Percentiles rank a stretch among this genome's conserved stretches.
Evolutionary conservation across 2,113 vertebrate genomes (phyloP).

Genomic region (Paracanthobrama guichenoti): DNA sequence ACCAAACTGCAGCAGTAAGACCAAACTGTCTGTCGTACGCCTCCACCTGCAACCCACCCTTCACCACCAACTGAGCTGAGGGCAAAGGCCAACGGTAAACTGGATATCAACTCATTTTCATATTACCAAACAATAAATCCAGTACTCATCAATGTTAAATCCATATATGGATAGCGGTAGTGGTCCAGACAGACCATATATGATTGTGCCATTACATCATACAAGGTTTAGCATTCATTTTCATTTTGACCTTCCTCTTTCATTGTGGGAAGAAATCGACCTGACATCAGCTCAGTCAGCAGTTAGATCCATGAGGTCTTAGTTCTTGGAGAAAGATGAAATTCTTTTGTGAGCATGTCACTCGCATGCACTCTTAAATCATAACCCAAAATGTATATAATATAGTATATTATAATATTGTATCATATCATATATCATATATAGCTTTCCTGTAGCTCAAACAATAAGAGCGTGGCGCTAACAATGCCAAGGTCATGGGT

Average conservation of each 20-base stretch:
- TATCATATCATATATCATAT: too few species aligned
- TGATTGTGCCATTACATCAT: background rate
- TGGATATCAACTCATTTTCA: background rate
- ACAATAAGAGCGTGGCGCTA: too few species aligned
- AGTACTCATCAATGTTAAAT: background rate
- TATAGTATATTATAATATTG: too few species aligned
- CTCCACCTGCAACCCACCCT: slow-evolving; percentile 28
- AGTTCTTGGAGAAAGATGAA: background rate
- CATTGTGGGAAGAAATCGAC: background rate
- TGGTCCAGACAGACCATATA: background rate
- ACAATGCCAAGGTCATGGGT: too few species aligned
- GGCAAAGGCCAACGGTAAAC: background rate
- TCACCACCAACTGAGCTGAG: slow-evolving; percentile 56
- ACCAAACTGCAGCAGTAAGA: slow-evolving; percentile 69
- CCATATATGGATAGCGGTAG: background rate
- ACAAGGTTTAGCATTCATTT: background rate
- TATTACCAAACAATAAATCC: background rate
- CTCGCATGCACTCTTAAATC: background rate
- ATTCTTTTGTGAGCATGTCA: background rate
- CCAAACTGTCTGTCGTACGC: slow-evolving; percentile 69
- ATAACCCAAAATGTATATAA: background rate
- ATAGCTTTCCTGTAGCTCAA: too few species aligned
- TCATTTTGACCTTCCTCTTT: slow-evolving; percentile 8
- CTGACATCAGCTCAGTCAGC: background rate
- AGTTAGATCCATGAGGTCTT: background rate